phyloP scores from a whole-genome alignment of 2,113 vertebrate genomes.

The Cynoglossus semilaevis region DNA sequence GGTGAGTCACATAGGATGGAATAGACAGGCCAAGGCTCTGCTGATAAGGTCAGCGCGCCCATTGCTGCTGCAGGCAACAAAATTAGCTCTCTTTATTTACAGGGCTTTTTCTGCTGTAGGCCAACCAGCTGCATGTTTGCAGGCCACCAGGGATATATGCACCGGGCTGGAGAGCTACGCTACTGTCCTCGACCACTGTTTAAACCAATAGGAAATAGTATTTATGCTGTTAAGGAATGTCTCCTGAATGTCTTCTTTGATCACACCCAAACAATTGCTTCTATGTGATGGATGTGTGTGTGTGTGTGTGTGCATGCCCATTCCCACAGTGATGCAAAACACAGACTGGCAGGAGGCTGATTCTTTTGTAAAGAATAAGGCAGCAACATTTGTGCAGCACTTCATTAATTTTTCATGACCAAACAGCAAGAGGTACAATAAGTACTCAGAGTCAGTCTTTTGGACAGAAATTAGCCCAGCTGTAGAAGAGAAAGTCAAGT shows the following conservation, averaged over 20 bases:
- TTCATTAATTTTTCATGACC: slow-evolving; percentile 60
- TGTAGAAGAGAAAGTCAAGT: slow-evolving; percentile 47
- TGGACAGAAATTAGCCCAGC: slow-evolving; percentile 51
- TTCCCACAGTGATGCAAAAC: slow-evolving; percentile 45
- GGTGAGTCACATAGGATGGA: slow-evolving; percentile 65
- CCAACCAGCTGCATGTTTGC: slow-evolving; percentile 16
- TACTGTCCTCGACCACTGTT: slow-evolving; percentile 4
- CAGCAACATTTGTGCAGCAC: slow-evolving; percentile 52
- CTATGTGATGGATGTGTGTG: slow-evolving; percentile 32
- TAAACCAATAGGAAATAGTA: slow-evolving; percentile 16
- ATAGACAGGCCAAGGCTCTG: slow-evolving; percentile 55
- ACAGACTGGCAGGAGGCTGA: slow-evolving; percentile 47
- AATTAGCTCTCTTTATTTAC: slow-evolving; percentile 71
- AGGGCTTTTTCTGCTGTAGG: slow-evolving; percentile 37
- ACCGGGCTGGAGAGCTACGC: slow-evolving; percentile 3
- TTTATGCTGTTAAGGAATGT: slow-evolving; percentile 22
- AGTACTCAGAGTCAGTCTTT: slow-evolving; percentile 43
- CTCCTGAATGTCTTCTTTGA: slow-evolving; percentile 23
- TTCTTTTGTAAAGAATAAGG: slow-evolving; percentile 46
- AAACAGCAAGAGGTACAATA: slow-evolving; percentile 57
- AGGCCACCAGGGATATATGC: slow-evolving; percentile 22
- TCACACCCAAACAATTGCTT: slow-evolving; percentile 39
- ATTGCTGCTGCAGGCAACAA: slow-evolving; percentile 61
- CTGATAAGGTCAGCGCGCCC: slow-evolving; percentile 77
- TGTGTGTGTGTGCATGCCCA: too few species aligned